phyloP scores from a whole-genome alignment of 2,797 vertebrate species.

The Numenius phaeopus region DNA sequence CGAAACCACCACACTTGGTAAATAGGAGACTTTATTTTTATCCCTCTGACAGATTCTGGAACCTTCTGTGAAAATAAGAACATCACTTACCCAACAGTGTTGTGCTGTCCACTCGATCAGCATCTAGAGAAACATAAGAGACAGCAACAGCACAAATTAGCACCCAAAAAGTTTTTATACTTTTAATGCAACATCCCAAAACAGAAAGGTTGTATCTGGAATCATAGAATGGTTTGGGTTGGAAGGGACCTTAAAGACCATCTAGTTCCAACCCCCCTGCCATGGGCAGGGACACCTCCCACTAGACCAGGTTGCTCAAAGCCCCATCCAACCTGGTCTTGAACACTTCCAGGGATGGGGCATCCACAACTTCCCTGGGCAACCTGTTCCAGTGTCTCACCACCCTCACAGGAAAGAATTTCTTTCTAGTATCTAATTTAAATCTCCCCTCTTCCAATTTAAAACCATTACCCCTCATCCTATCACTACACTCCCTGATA shows the following conservation, averaged over 20 bases:
- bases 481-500: no score
- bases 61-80: not conserved
- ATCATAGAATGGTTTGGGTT: not conserved
- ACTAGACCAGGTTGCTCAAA: not conserved
- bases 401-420: no score
- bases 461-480: no score
- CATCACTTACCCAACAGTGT: constrained; percentile 48
- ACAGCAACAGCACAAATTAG: not conserved
- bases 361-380: not conserved
- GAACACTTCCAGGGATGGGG: not conserved
- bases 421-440: no score
- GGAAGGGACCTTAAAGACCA: not conserved
- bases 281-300: not conserved
- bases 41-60: not conserved
- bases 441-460: no score
- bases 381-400: no score
- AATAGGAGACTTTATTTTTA: not conserved
- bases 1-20: not conserved
- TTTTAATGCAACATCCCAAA: not conserved
- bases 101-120: constrained; percentile 76
- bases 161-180: not conserved
- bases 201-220: not conserved
- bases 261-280: not conserved
- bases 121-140: constrained; percentile 58
- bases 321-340: not conserved